phyloP scores from a whole-genome alignment of 2,888 invertebrate species.

The Ichneumoninae sp. region DNA sequence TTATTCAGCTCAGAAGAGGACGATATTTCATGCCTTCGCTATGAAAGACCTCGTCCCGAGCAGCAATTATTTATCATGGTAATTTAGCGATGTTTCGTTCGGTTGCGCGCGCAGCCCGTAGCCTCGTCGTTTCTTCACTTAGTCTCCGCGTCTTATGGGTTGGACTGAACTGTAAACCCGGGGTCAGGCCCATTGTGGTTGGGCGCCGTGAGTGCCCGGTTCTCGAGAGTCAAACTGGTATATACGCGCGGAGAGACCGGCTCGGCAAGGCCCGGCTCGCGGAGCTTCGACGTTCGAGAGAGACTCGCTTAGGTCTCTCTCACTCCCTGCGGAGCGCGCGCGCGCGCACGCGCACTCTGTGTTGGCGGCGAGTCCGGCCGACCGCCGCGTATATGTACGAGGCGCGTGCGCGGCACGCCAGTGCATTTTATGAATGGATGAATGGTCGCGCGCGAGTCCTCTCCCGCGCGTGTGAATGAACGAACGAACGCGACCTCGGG shows the following conservation, averaged over 20 bases:
- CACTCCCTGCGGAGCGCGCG: background rate
- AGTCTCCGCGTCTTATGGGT: slow-evolving; percentile 53
- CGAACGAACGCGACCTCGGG: slow-evolving; percentile 72
- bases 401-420: slow-evolving; percentile 72
- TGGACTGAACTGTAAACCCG: slow-evolving; percentile 62
- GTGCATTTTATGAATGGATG: slow-evolving; percentile 78
- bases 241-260: slow-evolving; percentile 30
- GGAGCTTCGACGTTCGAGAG: slow-evolving; percentile 12
- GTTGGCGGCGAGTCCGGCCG: slow-evolving; percentile 17
- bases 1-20: slow-evolving; percentile 33
- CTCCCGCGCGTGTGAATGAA: slow-evolving; percentile 71
- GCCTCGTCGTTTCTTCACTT: slow-evolving; percentile 49
- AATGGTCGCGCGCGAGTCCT: slow-evolving; percentile 67
- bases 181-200: slow-evolving; percentile 66
- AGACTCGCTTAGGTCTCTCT: background rate
- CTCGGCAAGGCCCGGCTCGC: slow-evolving; percentile 25
- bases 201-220: slow-evolving; percentile 51
- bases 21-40: slow-evolving; percentile 55
- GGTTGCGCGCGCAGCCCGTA: slow-evolving; percentile 9
- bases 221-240: slow-evolving; percentile 52
- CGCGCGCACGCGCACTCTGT: slow-evolving; percentile 3
- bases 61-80: slow-evolving; percentile 63
- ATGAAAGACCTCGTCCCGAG: slow-evolving; percentile 42
- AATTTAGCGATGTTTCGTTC: slow-evolving; percentile 56
- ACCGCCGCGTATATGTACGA: slow-evolving; percentile 49